Evolutionary conservation across 2,888 invertebrate species (phyloP).

Genomic region (Heliconius erato): DNA sequence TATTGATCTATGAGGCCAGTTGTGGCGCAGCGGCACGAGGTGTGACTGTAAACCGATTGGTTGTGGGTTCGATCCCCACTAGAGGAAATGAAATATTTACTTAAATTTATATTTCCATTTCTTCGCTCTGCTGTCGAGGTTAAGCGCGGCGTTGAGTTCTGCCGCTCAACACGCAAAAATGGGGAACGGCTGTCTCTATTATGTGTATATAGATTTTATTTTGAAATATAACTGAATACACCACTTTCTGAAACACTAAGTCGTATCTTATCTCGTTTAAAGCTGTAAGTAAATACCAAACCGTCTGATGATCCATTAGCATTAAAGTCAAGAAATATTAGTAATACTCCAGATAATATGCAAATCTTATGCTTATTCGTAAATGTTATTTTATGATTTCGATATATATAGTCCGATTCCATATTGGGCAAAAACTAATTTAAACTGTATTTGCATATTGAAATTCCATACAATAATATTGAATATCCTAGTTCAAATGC

Average conservation of each 20-base stretch:
- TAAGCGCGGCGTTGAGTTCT: too few species aligned
- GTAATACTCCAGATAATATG: not conserved
- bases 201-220: not conserved
- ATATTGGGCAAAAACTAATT: constrained; percentile 7
- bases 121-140: too few species aligned
- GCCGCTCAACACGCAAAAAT: too few species aligned
- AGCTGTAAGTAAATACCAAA: constrained; percentile 20
- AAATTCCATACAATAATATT: constrained; percentile 13
- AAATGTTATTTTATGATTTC: constrained; percentile 2
- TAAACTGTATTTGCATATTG: constrained; percentile 7
- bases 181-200: too few species aligned
- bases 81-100: too few species aligned
- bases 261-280: constrained; percentile 23
- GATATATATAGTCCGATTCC: constrained; percentile 4
- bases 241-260: constrained; percentile 23
- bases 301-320: constrained; percentile 26
- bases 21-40: too few species aligned
- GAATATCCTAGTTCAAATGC: not conserved
- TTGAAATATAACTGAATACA: not conserved
- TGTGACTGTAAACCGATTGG: too few species aligned
- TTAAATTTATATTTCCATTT: too few species aligned
- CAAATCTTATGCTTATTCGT: constrained; percentile 1
- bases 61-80: too few species aligned
- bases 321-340: not conserved
- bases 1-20: too few species aligned